These are phyloP conservation scores for Mus spicilegus DNA, from an alignment of 2,113 vertebrate species.

Conservation along the genomic window DNA sequence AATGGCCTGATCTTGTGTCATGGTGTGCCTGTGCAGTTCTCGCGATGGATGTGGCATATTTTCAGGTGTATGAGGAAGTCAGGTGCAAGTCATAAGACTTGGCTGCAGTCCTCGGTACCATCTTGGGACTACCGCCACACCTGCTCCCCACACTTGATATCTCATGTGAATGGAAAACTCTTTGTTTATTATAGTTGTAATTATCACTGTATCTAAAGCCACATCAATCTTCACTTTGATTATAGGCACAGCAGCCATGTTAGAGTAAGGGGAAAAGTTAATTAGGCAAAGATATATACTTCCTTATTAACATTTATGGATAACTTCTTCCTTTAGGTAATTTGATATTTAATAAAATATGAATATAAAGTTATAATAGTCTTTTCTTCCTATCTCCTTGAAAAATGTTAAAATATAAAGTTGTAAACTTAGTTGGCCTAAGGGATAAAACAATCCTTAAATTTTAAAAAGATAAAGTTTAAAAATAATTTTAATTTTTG, in stretches of 20 bases:
- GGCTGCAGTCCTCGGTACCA: too few species aligned
- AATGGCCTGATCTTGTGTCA: too few species aligned
- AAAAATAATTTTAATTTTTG: background rate
- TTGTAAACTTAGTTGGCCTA: background rate
- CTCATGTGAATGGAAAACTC: slow-evolving; percentile 13
- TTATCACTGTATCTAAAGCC: slow-evolving; percentile 1
- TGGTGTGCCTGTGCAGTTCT: too few species aligned
- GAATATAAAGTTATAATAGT: background rate
- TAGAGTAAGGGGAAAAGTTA: slow-evolving; percentile 3
- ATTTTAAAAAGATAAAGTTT: background rate
- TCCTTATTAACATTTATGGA: background rate
- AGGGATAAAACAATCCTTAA: background rate
- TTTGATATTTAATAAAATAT: slow-evolving; percentile 38
- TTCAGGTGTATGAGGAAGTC: too few species aligned
- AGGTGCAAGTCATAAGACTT: too few species aligned
- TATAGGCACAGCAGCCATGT: background rate
- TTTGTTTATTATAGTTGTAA: background rate
- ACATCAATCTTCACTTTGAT: slow-evolving; percentile 9
- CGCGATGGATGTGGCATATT: too few species aligned
- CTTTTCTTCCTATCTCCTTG: background rate
- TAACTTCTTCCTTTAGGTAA: slow-evolving; percentile 11
- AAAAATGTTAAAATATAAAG: slow-evolving; percentile 38
- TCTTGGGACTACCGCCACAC: too few species aligned
- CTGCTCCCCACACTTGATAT: background rate
- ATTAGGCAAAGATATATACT: slow-evolving; percentile 8